These are phyloP conservation scores for Panagrolaimus sp. DNA, from an alignment of 1,140 invertebrate species.

Conservation along the genomic window DNA sequence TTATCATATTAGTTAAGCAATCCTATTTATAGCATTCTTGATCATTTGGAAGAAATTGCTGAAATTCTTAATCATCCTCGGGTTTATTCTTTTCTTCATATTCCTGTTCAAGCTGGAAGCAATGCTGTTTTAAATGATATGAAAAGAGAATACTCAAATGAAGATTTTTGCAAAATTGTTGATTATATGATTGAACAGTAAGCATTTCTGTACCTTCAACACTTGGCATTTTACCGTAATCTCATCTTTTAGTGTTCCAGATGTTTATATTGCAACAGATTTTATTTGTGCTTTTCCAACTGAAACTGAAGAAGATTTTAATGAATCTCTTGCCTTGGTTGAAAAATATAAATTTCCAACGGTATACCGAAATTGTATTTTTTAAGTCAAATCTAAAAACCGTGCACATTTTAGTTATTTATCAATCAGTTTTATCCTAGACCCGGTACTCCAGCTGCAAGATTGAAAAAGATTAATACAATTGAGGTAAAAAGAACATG, in stretches of 20 bases:
- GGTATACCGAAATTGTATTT: too few relatives aligned
- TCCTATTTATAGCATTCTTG: background rate
- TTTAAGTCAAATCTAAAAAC: too few relatives aligned
- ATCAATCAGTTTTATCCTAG: slow-evolving; percentile 80
- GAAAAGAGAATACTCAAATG: slow-evolving; percentile 84
- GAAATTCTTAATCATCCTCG: slow-evolving; percentile 79
- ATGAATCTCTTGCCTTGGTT: slow-evolving; percentile 78
- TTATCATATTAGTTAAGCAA: slow-evolving; percentile 60
- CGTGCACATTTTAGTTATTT: too few relatives aligned
- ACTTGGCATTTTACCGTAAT: slow-evolving; percentile 16
- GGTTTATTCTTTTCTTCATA: slow-evolving; percentile 90
- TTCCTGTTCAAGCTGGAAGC: slow-evolving; percentile 92
- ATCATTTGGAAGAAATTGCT: slow-evolving; percentile 70
- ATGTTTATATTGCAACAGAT: slow-evolving; percentile 89
- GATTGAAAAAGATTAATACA: slow-evolving; percentile 74
- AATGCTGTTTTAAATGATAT: slow-evolving; percentile 87
- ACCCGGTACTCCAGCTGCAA: slow-evolving; percentile 87
- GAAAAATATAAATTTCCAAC: slow-evolving; percentile 82
- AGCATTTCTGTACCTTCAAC: background rate
- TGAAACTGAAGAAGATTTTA: slow-evolving; percentile 84
- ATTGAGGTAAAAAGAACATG: slow-evolving; percentile 67
- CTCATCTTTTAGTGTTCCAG: slow-evolving; percentile 68
- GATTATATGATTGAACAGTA: slow-evolving; percentile 74
- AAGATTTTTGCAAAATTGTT: slow-evolving; percentile 83
- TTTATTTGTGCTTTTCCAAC: slow-evolving; percentile 97